Conservation (phyloP, 1,140 invertebrate species). For the Aricia agestis region DNA sequence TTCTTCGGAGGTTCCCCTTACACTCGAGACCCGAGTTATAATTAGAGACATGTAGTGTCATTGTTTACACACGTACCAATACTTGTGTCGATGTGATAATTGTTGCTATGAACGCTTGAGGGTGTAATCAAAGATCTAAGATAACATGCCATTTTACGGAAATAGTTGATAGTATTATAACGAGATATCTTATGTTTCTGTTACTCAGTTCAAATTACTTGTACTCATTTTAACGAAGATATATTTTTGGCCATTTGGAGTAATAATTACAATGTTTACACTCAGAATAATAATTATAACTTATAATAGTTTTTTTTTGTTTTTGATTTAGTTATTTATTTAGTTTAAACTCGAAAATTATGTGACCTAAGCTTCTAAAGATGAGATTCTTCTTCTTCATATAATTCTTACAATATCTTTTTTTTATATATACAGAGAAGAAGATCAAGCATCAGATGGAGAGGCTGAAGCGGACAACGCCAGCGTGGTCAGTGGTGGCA, state of each 20-base stretch:
- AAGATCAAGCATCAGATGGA: slow-evolving; percentile 45
- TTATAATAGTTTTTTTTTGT: too few species aligned
- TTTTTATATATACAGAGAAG: slow-evolving; percentile 25
- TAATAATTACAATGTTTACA: too few species aligned
- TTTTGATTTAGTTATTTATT: too few species aligned
- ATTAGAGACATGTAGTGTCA: slow-evolving; percentile 21
- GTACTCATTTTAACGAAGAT: too few species aligned
- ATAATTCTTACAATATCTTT: background rate
- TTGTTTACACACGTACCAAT: slow-evolving; percentile 43
- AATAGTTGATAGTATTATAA: background rate
- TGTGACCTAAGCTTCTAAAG: too few species aligned
- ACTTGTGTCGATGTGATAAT: slow-evolving; percentile 2
- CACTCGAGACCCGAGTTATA: background rate
- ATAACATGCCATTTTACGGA: background rate
- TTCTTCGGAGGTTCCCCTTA: background rate
- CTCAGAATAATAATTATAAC: too few species aligned
- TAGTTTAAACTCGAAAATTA: too few species aligned
- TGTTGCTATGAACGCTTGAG: slow-evolving; percentile 21
- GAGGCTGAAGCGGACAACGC: slow-evolving; percentile 43
- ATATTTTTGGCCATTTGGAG: too few species aligned
- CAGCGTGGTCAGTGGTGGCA: slow-evolving; percentile 38
- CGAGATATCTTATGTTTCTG: background rate
- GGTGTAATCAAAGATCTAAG: background rate
- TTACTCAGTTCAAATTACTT: background rate
- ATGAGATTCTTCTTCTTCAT: too few species aligned